Base-by-base conservation (phyloP, 2,888 invertebrate genomes). In the Ephialtes manifestator region DNA sequence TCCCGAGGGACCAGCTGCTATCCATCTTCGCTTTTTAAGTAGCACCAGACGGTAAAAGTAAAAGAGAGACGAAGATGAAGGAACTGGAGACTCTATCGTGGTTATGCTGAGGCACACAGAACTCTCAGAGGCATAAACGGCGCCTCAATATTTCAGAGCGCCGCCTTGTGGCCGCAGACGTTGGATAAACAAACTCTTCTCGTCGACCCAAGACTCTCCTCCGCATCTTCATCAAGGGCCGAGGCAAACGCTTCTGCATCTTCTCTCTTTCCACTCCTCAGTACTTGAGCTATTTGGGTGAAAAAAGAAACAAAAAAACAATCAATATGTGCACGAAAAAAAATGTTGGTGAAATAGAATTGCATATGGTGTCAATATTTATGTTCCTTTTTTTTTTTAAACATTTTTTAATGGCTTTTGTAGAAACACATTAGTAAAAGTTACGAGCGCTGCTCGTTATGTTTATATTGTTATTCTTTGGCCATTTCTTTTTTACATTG, bases 111-210 rank as follows among this genome's bases (percentile, higher is more conserved):
- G 75, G 63, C 65, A 68, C 74, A 18, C 72, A 58, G 48, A 35
- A 4, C 39, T 80, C 76, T 58, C 39, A n/a, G 35, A 67, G 72
- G 76, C 80, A 74, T 77, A 63, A 77, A 84, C 60, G 84, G 77
- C 81, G 81, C 68, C 77, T 84, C 77, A 84, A 84, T 84, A 84
- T 81, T 84, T 84, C 77, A 84, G 65, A 58, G 71, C 51, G 65
- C 46, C 39, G 46, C 60, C 78, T 58, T 39, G 58, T 48, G 63
- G 31, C 58, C 77, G 68, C 72, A 81, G 84, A 77, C 81, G 31
- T 51, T 77, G 76, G 81, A 75, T 53, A 84, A 84, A 84, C 84
- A 84, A 77, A 81, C 84, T 77, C 53, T 35, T 35, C 39, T 13
- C 11, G 8, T 18, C 35, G n/a, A n/a, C n/a, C 13, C 31, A 74